Percentiles rank a stretch among this genome's conserved stretches.
These are phyloP conservation scores for Gymnobelideus leadbeateri DNA, from an alignment of 2,113 vertebrate genomes.

Conservation along the genomic window DNA sequence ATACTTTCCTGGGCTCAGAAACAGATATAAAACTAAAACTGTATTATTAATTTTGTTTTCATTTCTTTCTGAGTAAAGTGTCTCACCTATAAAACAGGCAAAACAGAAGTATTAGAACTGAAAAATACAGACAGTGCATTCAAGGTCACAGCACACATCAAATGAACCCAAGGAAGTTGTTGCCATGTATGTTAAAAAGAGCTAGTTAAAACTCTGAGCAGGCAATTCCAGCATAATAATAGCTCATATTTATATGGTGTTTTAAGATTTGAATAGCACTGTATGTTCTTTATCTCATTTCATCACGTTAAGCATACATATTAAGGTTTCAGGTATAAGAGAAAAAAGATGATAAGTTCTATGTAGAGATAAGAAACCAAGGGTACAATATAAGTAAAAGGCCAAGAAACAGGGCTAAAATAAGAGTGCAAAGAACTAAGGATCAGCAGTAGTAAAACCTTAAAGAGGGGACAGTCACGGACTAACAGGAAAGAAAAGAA, in stretches of 20 bases:
- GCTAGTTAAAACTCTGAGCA: not conserved
- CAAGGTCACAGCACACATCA: not conserved
- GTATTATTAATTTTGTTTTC: not conserved
- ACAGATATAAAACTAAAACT: slow-evolving; percentile 21
- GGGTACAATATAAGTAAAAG: not conserved
- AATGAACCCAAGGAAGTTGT: slow-evolving; percentile 4
- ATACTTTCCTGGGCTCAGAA: slow-evolving; percentile 38
- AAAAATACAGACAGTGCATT: not conserved
- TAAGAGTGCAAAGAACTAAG: not conserved
- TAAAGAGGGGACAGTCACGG: slow-evolving; percentile 2
- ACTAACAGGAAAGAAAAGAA: slow-evolving; percentile 6
- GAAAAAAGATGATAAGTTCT: slow-evolving; percentile 18
- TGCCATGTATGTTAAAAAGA: not conserved
- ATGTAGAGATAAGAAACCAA: not conserved
- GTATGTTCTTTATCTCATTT: not conserved
- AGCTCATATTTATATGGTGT: not conserved
- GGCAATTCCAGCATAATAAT: not conserved
- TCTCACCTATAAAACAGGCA: slow-evolving; percentile 21
- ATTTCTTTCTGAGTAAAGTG: slow-evolving; percentile 48
- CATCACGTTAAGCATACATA: not conserved
- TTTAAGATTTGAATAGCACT: not conserved
- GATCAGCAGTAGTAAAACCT: not conserved
- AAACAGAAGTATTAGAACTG: not conserved
- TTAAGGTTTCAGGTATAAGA: not conserved
- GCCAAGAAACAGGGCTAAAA: slow-evolving; percentile 15